Base-by-base conservation (phyloP, 2,888 invertebrate species). In the Eremobia ochroleuca region DNA sequence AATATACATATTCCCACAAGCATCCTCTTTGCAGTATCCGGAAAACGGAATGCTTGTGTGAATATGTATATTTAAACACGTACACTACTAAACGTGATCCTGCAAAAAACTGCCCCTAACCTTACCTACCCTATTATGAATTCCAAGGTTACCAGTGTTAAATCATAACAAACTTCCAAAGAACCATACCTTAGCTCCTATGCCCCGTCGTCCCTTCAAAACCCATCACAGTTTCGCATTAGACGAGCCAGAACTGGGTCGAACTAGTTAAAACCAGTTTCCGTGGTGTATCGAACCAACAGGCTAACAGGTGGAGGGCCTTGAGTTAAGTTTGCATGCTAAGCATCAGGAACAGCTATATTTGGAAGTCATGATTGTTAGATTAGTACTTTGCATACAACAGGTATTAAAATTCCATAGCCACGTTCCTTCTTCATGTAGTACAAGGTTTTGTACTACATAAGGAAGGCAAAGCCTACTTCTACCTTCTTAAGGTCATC, bases 221-320 rank as follows among this genome's bases (percentile, higher is more conserved):
- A 37, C n/a, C 49, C 64, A 72, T 72, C 72, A 74, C 46, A 49
- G 21, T 74, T 67, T 46, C 21, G 25, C 21, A 59, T 71, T 59
- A 79, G 67, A 75, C 43, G 1, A n/a, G 31, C 61, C 31, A 61
- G 18, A 88, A 88, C 82, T 84, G 25, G 88, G 88, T 78, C 80
- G 52, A 87, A 88, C 87, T 79, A 87, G 79, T 85, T 85, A 80
- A 61, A 87, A 79, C 79, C 64, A 72, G 88, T 88, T 72, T 59
- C 88, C 74, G 79, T 83, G 83, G 76, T 70, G 37, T 86, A 88
- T 88, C 82, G 88, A 88, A 86, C 89, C 75, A 88, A 88, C 89
- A 15, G 5, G 64, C 64, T 59, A 75, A 87, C 88, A 85, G 85
- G 85, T 86, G 81, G 77, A 37, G 55, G 62, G 1, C 85, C 87